Evolutionary conservation across 2,113 vertebrate genomes (phyloP), one percentile per base, ranked within the genome.

Genomic region (Pygoscelis adeliae): DNA sequence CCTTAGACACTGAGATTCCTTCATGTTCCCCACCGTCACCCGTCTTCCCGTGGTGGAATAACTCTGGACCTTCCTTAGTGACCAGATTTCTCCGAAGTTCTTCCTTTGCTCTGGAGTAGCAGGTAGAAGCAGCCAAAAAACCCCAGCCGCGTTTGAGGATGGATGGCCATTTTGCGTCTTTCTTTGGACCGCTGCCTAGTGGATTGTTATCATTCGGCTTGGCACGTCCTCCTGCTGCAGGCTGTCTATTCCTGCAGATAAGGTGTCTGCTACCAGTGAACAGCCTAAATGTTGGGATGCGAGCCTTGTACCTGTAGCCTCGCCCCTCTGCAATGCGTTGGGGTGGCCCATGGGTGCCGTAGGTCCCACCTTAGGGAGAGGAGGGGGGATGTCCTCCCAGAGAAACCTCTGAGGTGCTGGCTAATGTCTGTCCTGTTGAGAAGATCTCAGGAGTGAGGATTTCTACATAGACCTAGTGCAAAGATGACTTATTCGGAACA

Each of bases 41-140:
- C 1, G 0, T 42, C 18, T 36, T 65, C 11, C 27, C 20, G 2
- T 22, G 15, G 36, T 0, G 0, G 23, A 29, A 0, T 79, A 34
- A 44, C n/a, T 65, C 29, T 5, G 18, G 49, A 4, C 36, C 17
- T 44, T 62, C 50, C 17, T 11, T 20, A 47, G 15, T 15, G 9
- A 10, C 18, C 10, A 4, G 22, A 15, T 36, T 17, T 38, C 25
- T 36, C 49, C 15, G 18, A 4, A 16, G 25, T 14, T 59, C 30
- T 52, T 52, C 40, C 46, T 56, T 73, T 38, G 47, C 20, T 62
- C 52, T 78, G n/a, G n/a, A 59, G 52, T 5, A 71, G 17, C 42
- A 42, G 53, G 9, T 15, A 46, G 55, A n/a, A 73, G 63, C 20
- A 59, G 67, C 59, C 59, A 44, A 3, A 3, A 38, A 11, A 8